These are phyloP conservation scores for Acanthococcus lagerstroemiae DNA, from an alignment of 2,888 invertebrate genomes.

Conservation along the genomic window DNA sequence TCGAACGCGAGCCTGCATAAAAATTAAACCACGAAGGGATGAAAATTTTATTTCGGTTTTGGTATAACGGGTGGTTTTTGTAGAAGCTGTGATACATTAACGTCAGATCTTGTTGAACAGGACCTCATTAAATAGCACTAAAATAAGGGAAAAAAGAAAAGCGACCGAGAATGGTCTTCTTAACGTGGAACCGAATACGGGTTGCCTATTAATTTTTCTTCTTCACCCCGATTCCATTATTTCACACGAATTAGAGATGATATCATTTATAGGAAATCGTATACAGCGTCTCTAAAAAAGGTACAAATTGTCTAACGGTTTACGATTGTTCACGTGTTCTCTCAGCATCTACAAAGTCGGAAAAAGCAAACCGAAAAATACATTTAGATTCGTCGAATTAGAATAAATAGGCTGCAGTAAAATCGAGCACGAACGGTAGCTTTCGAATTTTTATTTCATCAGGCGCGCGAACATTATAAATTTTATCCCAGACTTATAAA, in stretches of 20 bases:
- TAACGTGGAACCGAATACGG: background rate
- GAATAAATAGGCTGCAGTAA: no score
- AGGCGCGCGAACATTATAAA: no score
- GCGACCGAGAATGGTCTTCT: background rate
- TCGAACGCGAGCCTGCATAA: background rate
- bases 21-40: constrained; percentile 1
- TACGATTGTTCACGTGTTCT: no score
- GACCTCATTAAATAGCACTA: constrained; percentile 18
- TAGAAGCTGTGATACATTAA: constrained; percentile 13
- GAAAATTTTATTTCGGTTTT: constrained; percentile 10
- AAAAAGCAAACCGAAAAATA: no score
- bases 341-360: no score
- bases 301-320: constrained; percentile 19
- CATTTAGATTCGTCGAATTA: no score
- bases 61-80: constrained; percentile 16
- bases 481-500: no score
- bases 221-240: constrained; percentile 4
- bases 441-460: no score
- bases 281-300: constrained; percentile 1
- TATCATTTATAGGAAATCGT: constrained; percentile 16
- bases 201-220: constrained; percentile 12
- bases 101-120: constrained; percentile 27
- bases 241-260: constrained; percentile 20
- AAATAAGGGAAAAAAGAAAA: constrained; percentile 13
- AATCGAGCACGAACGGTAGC: no score